Percentiles rank a stretch among this genome's conserved stretches.
phyloP scores from a whole-genome alignment of 2,888 invertebrate genomes.

The Pemphredon lugubris region DNA sequence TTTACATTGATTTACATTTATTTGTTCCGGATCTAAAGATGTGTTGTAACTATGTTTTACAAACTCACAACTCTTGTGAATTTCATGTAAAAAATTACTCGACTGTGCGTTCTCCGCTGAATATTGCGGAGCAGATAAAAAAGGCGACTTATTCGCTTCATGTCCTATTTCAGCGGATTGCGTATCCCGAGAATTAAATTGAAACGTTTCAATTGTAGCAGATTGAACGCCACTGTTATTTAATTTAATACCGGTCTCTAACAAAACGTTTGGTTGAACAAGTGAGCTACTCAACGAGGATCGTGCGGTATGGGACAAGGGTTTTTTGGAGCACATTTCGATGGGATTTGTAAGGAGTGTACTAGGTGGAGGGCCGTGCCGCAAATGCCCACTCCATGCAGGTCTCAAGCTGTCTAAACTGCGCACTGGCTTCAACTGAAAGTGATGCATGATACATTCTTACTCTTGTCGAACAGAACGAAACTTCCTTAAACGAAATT shows the following conservation, averaged over 20 bases:
- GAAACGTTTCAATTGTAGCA: slow-evolving; percentile 22
- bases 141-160: slow-evolving; percentile 34
- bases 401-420: slow-evolving; percentile 84
- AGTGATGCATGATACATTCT: slow-evolving; percentile 72
- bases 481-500: slow-evolving; percentile 7
- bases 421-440: slow-evolving; percentile 85
- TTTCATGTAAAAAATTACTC: slow-evolving; percentile 31
- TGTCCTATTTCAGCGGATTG: slow-evolving; percentile 25
- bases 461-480: slow-evolving; percentile 34
- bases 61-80: slow-evolving; percentile 28
- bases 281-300: slow-evolving; percentile 40
- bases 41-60: slow-evolving; percentile 11
- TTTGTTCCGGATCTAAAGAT: slow-evolving; percentile 1
- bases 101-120: slow-evolving; percentile 11
- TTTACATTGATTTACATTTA: slow-evolving; percentile 3
- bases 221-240: not conserved
- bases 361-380: slow-evolving; percentile 76
- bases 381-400: slow-evolving; percentile 78
- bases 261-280: slow-evolving; percentile 62
- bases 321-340: slow-evolving; percentile 55
- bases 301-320: slow-evolving; percentile 24
- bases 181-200: slow-evolving; percentile 17
- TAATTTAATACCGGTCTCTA: slow-evolving; percentile 8
- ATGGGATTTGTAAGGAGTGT: slow-evolving; percentile 65
- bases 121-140: slow-evolving; percentile 11